phyloP scores from a whole-genome alignment of 2,888 invertebrate species.

The Macrophya alboannulata region DNA sequence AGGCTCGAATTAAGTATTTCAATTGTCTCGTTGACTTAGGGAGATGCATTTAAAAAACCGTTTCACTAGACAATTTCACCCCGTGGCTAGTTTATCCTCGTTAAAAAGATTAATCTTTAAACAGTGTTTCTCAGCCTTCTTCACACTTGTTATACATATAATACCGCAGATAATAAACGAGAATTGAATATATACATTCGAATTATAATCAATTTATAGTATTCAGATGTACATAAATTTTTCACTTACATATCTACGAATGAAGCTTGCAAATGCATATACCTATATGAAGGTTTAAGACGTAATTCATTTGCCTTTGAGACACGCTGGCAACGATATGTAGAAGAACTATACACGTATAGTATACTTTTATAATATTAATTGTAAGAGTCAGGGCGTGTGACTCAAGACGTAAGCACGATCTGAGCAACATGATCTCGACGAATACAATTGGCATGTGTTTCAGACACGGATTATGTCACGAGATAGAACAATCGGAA shows the following conservation, averaged over 20 bases:
- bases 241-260: background rate
- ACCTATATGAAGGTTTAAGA: background rate
- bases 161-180: background rate
- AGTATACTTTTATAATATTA: constrained; percentile 17
- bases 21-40: constrained; percentile 47
- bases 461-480: constrained; percentile 31
- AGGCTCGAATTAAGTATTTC: constrained; percentile 46
- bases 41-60: constrained; percentile 42
- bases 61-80: constrained; percentile 24
- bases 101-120: constrained; percentile 27
- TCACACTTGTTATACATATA: background rate
- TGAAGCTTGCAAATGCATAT: too few relatives aligned
- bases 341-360: background rate
- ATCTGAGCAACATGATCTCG: background rate
- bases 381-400: constrained; percentile 40
- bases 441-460: constrained; percentile 46
- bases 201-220: background rate
- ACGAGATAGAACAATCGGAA: constrained; percentile 21
- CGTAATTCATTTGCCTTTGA: background rate
- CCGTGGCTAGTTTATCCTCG: constrained; percentile 34
- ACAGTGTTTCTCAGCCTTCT: constrained; percentile 38
- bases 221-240: background rate
- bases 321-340: constrained; percentile 7
- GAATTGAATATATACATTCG: background rate
- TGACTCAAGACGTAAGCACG: constrained; percentile 40